Percentiles rank a stretch among this genome's conserved stretches.
phyloP scores from a whole-genome alignment of 2,113 vertebrate genomes.

The Erythrolamprus reginae region DNA sequence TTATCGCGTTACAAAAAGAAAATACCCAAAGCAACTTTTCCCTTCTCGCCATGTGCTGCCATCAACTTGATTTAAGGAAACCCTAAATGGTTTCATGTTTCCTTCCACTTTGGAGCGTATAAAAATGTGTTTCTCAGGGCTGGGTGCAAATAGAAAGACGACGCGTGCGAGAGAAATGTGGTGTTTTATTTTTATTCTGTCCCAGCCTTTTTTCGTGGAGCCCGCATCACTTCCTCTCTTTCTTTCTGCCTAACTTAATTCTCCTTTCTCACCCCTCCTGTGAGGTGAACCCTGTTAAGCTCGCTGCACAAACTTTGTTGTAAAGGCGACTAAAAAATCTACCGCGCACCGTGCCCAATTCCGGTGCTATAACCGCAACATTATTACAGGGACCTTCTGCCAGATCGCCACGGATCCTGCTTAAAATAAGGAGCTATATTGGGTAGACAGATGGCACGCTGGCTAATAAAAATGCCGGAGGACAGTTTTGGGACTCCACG shows the following conservation, averaged over 20 bases:
- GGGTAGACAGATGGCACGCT: background rate
- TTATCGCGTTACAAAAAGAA: background rate
- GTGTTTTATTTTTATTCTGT: background rate
- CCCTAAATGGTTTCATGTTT: background rate
- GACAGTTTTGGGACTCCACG: background rate
- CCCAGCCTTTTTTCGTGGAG: too few relatives aligned
- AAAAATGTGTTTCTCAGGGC: background rate
- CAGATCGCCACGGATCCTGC: background rate
- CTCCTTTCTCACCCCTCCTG: background rate
- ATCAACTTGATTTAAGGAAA: background rate
- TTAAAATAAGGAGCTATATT: background rate
- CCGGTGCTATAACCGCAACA: background rate
- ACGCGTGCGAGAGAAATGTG: background rate
- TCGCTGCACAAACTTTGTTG: background rate
- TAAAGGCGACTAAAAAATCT: background rate
- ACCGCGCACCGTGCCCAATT: background rate
- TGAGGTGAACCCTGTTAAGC: background rate
- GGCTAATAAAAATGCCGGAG: too few relatives aligned
- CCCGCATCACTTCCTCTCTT: background rate
- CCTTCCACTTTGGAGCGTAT: background rate
- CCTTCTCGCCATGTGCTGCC: background rate
- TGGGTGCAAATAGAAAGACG: background rate
- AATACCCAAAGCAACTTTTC: background rate
- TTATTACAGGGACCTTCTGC: background rate
- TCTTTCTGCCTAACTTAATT: background rate